phyloP scores from a whole-genome alignment of 2,113 vertebrate genomes.

The Chamaea fasciata region DNA sequence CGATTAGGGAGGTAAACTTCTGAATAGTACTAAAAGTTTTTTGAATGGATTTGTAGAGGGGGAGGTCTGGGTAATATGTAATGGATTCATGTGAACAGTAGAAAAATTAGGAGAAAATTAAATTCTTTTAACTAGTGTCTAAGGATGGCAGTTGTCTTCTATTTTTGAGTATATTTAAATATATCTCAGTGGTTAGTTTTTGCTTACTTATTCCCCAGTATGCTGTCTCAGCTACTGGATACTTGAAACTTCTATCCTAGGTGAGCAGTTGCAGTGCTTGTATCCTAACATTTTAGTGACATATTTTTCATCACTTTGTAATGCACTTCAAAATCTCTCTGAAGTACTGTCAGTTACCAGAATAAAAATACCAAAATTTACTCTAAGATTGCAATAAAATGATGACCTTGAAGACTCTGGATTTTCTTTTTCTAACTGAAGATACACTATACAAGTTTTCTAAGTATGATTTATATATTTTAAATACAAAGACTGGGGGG shows the following conservation, averaged over 20 bases:
- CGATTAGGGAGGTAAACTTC: neutral
- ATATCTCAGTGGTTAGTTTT: neutral
- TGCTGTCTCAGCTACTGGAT: neutral
- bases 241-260: neutral
- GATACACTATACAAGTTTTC: neutral
- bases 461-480: neutral
- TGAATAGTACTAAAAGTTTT: neutral
- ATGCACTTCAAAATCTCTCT: neutral
- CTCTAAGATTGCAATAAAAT: neutral
- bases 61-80: neutral
- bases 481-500: neutral
- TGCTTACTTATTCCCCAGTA: neutral
- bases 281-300: neutral
- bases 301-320: neutral
- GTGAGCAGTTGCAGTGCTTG: neutral
- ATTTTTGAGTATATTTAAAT: neutral
- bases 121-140: neutral
- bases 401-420: neutral
- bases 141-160: neutral
- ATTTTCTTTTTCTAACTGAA: neutral
- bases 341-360: neutral
- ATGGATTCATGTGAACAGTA: neutral
- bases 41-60: neutral
- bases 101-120: neutral
- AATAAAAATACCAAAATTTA: neutral